Evolutionary conservation across 2,888 invertebrate species (phyloP), one percentile per base, ranked within the genome.

Genomic region (Alcis repandata): DNA sequence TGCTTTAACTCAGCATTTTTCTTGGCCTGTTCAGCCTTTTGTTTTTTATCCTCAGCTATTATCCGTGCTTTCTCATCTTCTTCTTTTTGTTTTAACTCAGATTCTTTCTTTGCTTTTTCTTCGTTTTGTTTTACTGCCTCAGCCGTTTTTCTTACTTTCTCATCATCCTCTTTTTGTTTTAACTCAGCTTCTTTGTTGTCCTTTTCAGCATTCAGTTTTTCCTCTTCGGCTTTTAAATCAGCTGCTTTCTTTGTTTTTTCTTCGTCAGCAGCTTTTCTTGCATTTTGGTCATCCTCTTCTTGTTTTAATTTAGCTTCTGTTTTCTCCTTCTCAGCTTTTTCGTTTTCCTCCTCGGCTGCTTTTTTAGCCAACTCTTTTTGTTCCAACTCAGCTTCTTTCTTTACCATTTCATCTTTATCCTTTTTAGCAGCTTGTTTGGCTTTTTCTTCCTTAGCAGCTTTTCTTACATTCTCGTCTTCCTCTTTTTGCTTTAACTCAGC

Each of bases 81-180:
- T 15, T 52, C 15, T 17, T 58, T 19, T n/a, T 38, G 48, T 45
- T 63, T 45, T 51, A 15, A 10, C 17, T 46, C 43, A 0, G 52
- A 36, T 52, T 48, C 13, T 33, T 49, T 43, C 3, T 17, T 27
- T 7, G 38, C 4, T 11, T 15, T n/a, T 36, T 48, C 48, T n/a
- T n/a, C 10, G 9, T 33, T 68, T 57, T 67, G 61, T 6, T 45
- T 53, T 63, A 72, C 62, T 49, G 70, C 68, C 61, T 73, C 38
- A 68, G 36, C 33, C 7, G 68, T 17, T 33, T n/a, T 45, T 1
- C 1, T 33, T 0, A 8, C 54, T 27, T 53, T 48, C 36, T 67
- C 59, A 6, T 63, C 52, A 52, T 67, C 75, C 32, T 70, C 63
- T 17, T 54, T 41, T 22, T 57, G n/a, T 38, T 46, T 53, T 15